phyloP scores from a whole-genome alignment of 2,113 vertebrate genomes.

The Lampris incognitus region DNA sequence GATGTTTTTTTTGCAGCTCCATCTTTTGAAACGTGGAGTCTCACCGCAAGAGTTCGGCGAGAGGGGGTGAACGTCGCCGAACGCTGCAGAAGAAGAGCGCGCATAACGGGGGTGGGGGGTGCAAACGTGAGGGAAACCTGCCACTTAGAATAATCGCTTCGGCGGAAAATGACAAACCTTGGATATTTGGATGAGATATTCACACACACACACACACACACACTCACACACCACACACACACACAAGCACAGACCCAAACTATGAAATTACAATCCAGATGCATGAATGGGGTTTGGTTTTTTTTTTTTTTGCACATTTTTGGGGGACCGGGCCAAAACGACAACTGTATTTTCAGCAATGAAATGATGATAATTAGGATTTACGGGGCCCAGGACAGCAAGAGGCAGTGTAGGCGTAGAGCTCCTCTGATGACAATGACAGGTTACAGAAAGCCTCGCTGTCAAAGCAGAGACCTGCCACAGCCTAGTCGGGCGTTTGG shows the following conservation, averaged over 20 bases:
- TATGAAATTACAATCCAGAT: neutral
- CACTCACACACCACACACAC: neutral
- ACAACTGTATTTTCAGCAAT: conserved; percentile 19
- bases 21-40: conserved; percentile 1
- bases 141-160: conserved; percentile 54
- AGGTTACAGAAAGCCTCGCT: conserved; percentile 31
- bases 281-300: neutral
- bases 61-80: conserved; percentile 11
- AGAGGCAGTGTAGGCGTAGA: conserved; percentile 1
- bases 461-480: conserved; percentile 15
- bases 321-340: neutral
- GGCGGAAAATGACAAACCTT: conserved; percentile 17
- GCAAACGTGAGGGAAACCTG: conserved; percentile 24
- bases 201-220: neutral
- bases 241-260: neutral
- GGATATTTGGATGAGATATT: conserved; percentile 6
- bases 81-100: neutral
- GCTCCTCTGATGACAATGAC: conserved; percentile 38
- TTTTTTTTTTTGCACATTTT: neutral
- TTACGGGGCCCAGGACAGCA: neutral
- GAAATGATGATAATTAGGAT: conserved; percentile 44
- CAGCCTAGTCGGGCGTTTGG: conserved; percentile 21
- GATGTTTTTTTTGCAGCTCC: conserved; percentile 18
- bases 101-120: conserved; percentile 3
- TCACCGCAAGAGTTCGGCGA: neutral